phyloP scores from a whole-genome alignment of 2,797 vertebrate genomes.

The Pelodytes ibericus region DNA sequence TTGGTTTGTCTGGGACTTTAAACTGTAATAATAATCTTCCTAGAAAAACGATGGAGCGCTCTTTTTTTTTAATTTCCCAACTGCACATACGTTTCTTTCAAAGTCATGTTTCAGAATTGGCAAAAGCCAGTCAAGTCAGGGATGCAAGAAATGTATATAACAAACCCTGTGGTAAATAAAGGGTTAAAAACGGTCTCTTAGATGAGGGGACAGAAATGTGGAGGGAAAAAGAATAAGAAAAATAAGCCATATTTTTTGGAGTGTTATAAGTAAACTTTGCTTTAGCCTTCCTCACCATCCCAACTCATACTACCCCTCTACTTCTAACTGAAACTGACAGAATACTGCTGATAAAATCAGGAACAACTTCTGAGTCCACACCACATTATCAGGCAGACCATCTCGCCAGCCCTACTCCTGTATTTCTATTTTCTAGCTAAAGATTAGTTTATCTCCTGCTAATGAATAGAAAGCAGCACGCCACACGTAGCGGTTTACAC shows the following conservation, averaged over 20 bases:
- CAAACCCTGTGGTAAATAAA: not conserved
- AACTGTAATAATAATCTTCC: not conserved
- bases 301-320: not conserved
- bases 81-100: not conserved
- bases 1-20: not conserved
- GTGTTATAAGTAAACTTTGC: conserved; percentile 11
- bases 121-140: not conserved
- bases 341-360: conserved; percentile 4
- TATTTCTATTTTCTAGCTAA: conserved; percentile 11
- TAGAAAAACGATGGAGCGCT: not conserved
- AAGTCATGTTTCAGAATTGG: not conserved
- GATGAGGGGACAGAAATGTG: not conserved
- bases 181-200: not conserved
- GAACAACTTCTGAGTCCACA: not conserved
- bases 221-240: not conserved
- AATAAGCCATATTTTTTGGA: not conserved
- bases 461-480: conserved; percentile 21
- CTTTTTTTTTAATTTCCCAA: not conserved
- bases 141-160: not conserved
- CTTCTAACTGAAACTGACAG: conserved; percentile 24
- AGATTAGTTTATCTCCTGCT: conserved; percentile 10
- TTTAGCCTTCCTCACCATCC: not conserved
- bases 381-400: not conserved
- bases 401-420: not conserved
- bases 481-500: not conserved